phyloP scores from a whole-genome alignment of 1,140 invertebrate species.

The Chlorops oryzae region DNA sequence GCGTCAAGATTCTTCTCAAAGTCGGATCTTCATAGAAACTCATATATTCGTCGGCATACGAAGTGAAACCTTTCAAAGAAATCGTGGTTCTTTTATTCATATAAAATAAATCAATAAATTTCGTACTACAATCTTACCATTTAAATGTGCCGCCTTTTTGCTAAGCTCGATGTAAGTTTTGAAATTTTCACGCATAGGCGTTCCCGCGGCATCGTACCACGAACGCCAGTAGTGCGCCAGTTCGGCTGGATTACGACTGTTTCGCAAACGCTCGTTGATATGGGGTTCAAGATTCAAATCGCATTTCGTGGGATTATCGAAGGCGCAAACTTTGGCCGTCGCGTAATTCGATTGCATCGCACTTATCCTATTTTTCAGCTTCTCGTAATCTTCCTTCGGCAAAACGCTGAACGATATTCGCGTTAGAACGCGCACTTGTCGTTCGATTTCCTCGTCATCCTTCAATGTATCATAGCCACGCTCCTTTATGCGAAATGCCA shows the following conservation, averaged over 20 bases:
- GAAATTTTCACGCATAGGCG: constrained; percentile 62
- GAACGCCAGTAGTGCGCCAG: constrained; percentile 67
- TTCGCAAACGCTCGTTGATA: constrained; percentile 60
- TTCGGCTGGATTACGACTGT: constrained; percentile 65
- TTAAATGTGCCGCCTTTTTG: constrained; percentile 70
- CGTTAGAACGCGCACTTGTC: constrained; percentile 30
- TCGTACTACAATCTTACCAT: constrained; percentile 73
- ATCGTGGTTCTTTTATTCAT: neutral
- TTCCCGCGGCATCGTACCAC: constrained; percentile 70
- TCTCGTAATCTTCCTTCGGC: constrained; percentile 24
- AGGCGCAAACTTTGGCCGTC: constrained; percentile 70
- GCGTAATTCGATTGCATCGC: constrained; percentile 75
- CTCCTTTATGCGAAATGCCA: constrained; percentile 22
- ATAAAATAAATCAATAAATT: too few species aligned
- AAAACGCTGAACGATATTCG: constrained; percentile 29
- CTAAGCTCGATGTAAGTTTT: constrained; percentile 65
- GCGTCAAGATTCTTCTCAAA: constrained; percentile 49
- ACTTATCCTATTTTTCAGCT: constrained; percentile 59
- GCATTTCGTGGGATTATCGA: constrained; percentile 62
- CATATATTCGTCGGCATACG: constrained; percentile 49
- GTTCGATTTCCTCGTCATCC: constrained; percentile 25
- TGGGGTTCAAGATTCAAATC: constrained; percentile 75
- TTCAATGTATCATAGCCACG: constrained; percentile 19
- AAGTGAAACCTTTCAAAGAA: constrained; percentile 23
- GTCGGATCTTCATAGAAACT: constrained; percentile 55